A percentile compares a stretch with the other conserved stretches of the same genome.
These are phyloP conservation scores for Ennomos quercinarius DNA, from an alignment of 2,888 invertebrate genomes.

Conservation along the genomic window DNA sequence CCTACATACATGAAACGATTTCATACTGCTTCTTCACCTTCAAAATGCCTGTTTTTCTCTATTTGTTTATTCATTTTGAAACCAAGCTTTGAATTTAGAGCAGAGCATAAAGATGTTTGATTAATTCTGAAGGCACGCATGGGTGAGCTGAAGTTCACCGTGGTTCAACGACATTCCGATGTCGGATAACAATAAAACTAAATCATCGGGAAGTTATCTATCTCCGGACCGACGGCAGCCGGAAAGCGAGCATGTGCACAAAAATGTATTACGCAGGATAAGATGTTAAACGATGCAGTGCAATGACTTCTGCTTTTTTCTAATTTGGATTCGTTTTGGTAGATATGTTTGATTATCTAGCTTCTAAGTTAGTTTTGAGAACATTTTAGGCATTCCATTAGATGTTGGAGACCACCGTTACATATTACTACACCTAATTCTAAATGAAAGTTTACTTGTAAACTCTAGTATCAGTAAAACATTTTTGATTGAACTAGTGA, in stretches of 20 bases:
- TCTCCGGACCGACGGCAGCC: conserved; percentile 66
- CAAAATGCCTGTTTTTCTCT: conserved; percentile 2
- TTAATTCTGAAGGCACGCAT: conserved; percentile 29
- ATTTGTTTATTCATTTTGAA: not conserved
- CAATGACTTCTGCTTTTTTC: conserved; percentile 60
- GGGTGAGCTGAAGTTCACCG: conserved; percentile 15
- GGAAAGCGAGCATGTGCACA: conserved; percentile 72
- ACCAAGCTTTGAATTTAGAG: conserved; percentile 27
- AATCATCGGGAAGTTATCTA: conserved; percentile 85
- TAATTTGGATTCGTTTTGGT: conserved; percentile 46
- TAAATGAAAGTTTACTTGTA: too few relatives aligned
- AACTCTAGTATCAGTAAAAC: too few relatives aligned
- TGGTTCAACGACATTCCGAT: conserved; percentile 66
- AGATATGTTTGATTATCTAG: not conserved
- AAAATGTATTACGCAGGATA: conserved; percentile 72
- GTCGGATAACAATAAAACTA: conserved; percentile 83
- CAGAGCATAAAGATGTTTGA: conserved; percentile 40
- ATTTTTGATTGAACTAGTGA: too few relatives aligned
- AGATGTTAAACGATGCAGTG: conserved; percentile 74
- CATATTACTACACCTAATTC: too few relatives aligned
- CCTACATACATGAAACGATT: too few relatives aligned
- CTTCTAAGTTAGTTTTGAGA: not conserved
- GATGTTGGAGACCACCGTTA: too few relatives aligned
- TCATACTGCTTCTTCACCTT: too few relatives aligned
- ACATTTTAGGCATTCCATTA: too few relatives aligned